phyloP scores from a whole-genome alignment of 2,113 vertebrate genomes.

The Charadrius vociferus region DNA sequence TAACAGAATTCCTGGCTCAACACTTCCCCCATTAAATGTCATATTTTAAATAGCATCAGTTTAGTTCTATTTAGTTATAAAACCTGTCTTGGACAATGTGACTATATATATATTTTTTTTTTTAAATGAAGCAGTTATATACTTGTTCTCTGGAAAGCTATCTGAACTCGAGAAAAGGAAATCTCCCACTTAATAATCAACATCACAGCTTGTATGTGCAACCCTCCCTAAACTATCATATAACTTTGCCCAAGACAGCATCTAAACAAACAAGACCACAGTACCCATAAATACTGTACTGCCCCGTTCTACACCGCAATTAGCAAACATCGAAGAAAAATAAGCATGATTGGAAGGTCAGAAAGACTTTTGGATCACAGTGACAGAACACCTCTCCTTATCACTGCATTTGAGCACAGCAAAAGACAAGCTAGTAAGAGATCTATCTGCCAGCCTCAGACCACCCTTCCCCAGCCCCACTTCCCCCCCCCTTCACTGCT shows the following conservation, averaged over 20 bases:
- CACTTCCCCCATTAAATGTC: not conserved
- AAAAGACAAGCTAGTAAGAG: not conserved
- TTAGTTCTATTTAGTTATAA: not conserved
- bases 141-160: not conserved
- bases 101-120: not conserved
- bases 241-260: not conserved
- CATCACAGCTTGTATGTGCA: not conserved
- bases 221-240: not conserved
- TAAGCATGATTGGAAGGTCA: not conserved
- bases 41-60: conserved; percentile 7
- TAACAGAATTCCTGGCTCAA: not conserved
- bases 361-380: not conserved
- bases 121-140: not conserved
- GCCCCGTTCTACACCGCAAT: not conserved
- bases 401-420: not conserved
- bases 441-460: not conserved
- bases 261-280: not conserved
- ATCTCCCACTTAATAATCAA: not conserved
- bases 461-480: not conserved
- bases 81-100: not conserved
- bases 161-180: not conserved
- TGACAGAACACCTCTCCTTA: not conserved
- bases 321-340: not conserved
- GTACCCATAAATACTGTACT: not conserved
- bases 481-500: not conserved